Conservation (phyloP, 2,888 invertebrate species). For the Thecophora atra region DNA sequence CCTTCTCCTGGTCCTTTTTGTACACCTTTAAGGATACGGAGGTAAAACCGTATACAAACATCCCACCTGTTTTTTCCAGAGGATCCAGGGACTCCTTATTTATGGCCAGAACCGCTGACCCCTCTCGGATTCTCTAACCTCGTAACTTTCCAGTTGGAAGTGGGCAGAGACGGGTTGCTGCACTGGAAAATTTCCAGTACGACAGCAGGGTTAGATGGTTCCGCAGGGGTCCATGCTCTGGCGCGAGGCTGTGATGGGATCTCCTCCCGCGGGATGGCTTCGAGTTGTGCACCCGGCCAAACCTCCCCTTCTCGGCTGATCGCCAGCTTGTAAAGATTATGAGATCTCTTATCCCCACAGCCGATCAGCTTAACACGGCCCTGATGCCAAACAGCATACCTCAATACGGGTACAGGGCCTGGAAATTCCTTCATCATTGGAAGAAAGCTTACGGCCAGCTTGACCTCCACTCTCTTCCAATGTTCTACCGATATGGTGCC, state of each 20-base stretch:
- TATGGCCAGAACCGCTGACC: too few species aligned
- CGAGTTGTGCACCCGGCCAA: slow-evolving; percentile 4
- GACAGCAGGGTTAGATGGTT: slow-evolving; percentile 12
- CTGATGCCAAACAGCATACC: slow-evolving; percentile 27
- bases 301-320: neutral
- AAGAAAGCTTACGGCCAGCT: slow-evolving; percentile 4
- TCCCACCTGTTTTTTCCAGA: too few species aligned
- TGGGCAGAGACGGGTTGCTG: slow-evolving; percentile 5
- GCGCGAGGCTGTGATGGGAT: slow-evolving; percentile 8
- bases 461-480: slow-evolving; percentile 3
- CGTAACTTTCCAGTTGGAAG: slow-evolving; percentile 10
- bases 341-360: neutral
- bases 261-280: neutral
- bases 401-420: neutral
- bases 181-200: neutral
- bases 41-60: too few species aligned
- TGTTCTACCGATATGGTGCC: neutral
- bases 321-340: neutral
- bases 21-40: too few species aligned
- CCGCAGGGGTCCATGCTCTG: slow-evolving; percentile 21
- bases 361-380: neutral
- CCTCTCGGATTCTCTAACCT: slow-evolving; percentile 3
- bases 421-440: slow-evolving; percentile 12
- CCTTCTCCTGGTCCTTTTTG: too few species aligned
- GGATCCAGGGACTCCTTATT: too few species aligned